phyloP scores from a whole-genome alignment of 2,888 invertebrate genomes.

The Andrena hattorfiana region DNA sequence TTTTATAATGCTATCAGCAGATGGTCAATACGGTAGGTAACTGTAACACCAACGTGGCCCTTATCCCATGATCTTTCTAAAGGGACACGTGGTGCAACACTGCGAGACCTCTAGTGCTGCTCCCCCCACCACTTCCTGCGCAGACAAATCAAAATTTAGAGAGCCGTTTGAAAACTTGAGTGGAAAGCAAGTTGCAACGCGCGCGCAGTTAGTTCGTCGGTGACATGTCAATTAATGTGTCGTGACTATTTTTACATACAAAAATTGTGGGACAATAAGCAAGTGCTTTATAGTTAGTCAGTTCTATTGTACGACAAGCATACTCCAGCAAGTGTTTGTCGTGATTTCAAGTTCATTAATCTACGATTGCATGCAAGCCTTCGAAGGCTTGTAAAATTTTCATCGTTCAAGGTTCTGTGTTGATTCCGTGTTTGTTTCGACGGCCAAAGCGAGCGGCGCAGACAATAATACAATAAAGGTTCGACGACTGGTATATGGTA shows the following conservation, averaged over 20 bases:
- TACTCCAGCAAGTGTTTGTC: background rate
- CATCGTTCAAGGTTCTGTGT: background rate
- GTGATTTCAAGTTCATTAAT: background rate
- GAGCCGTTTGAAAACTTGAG: conserved; percentile 36
- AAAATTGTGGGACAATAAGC: background rate
- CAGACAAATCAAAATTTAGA: conserved; percentile 48
- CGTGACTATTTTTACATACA: background rate
- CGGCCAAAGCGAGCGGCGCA: background rate
- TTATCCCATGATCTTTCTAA: conserved; percentile 60
- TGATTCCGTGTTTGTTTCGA: background rate
- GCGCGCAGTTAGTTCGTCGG: background rate
- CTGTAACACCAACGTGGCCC: conserved; percentile 78
- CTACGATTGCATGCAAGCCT: background rate
- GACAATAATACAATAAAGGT: background rate
- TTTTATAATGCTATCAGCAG: conserved; percentile 69
- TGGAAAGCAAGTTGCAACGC: conserved; percentile 10
- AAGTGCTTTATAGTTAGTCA: background rate
- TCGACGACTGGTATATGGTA: conserved; percentile 1
- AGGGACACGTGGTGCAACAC: conserved; percentile 73
- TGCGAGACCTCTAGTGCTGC: background rate
- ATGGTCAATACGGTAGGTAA: conserved; percentile 74
- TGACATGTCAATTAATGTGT: conserved; percentile 33
- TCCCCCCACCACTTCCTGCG: conserved; percentile 32
- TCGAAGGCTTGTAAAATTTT: too few species aligned
- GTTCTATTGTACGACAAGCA: background rate